Evolutionary conservation across 1,140 invertebrate species (phyloP).

Genomic region (Eulimnadia texana): DNA sequence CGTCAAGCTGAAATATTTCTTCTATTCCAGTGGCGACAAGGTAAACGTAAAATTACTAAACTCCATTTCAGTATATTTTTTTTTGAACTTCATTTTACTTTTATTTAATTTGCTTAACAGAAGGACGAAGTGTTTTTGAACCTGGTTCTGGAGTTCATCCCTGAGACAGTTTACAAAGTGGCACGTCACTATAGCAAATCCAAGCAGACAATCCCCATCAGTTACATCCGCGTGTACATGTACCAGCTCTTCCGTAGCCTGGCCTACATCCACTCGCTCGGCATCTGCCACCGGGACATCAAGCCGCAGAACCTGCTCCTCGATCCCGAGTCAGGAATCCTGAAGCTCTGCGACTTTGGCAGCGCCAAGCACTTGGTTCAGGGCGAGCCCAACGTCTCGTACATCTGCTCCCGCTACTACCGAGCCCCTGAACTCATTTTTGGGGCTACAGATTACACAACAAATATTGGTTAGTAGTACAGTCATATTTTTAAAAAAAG

Average conservation of each 20-base stretch:
- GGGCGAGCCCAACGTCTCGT: constrained; percentile 98
- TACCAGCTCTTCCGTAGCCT: constrained; percentile 98
- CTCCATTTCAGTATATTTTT: background rate
- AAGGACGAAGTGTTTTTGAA: constrained; percentile 99
- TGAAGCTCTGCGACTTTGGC: constrained; percentile 99
- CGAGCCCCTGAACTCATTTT: constrained; percentile 98
- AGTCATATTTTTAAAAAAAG: too few species aligned
- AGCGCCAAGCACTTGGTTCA: constrained; percentile 94
- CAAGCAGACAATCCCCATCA: constrained; percentile 97
- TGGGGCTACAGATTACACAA: constrained; percentile 98
- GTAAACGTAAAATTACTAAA: too few species aligned
- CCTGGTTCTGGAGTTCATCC: constrained; percentile 99
- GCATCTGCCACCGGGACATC: constrained; percentile 98
- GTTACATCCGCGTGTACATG: constrained; percentile 99
- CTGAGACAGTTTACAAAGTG: constrained; percentile 99
- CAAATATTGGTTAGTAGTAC: constrained; percentile 71
- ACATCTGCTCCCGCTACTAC: constrained; percentile 99
- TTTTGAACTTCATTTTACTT: constrained; percentile 2
- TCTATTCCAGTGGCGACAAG: constrained; percentile 98
- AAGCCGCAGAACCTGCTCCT: constrained; percentile 97
- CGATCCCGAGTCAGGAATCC: constrained; percentile 89
- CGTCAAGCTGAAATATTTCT: constrained; percentile 99
- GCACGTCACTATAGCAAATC: constrained; percentile 94
- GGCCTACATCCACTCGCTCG: constrained; percentile 95
- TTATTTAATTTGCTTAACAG: constrained; percentile 34